phyloP scores from a whole-genome alignment of 2,797 vertebrate genomes.

The Erpetoichthys calabaricus region DNA sequence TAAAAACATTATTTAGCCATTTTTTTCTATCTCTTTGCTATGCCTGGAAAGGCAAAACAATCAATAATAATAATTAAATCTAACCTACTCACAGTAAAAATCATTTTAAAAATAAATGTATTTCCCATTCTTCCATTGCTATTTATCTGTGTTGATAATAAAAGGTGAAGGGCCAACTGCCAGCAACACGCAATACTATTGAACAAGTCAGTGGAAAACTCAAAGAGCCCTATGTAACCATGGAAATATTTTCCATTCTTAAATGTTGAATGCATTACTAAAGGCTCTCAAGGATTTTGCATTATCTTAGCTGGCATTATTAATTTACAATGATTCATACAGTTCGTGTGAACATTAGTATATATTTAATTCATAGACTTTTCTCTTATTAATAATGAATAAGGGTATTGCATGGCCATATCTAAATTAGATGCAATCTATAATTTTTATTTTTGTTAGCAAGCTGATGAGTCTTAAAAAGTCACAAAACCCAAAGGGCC shows the following conservation, averaged over 20 bases:
- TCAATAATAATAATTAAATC: no score
- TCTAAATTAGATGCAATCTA: slow-evolving; percentile 1
- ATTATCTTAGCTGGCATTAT: slow-evolving; percentile 24
- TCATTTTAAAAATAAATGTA: no score
- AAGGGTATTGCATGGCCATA: slow-evolving; percentile 5
- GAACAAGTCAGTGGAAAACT: background rate
- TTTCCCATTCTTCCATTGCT: no score
- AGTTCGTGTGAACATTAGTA: slow-evolving; percentile 20
- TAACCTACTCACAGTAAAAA: no score
- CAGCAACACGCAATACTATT: background rate
- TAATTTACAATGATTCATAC: slow-evolving; percentile 36
- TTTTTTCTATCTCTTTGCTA: no score
- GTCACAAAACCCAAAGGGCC: slow-evolving; percentile 2
- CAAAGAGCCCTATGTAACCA: slow-evolving; percentile 5
- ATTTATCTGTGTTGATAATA: no score
- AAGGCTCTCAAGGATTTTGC: slow-evolving; percentile 14
- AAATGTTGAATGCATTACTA: slow-evolving; percentile 20
- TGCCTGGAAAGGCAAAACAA: no score
- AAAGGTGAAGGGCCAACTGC: no score
- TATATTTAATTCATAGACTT: slow-evolving; percentile 23
- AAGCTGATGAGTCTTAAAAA: background rate
- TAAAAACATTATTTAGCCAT: no score
- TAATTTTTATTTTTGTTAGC: background rate
- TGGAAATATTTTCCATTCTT: slow-evolving; percentile 3
- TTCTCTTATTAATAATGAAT: slow-evolving; percentile 26